phyloP scores from a whole-genome alignment of 2,797 vertebrate species.

The Myotis findleyi region DNA sequence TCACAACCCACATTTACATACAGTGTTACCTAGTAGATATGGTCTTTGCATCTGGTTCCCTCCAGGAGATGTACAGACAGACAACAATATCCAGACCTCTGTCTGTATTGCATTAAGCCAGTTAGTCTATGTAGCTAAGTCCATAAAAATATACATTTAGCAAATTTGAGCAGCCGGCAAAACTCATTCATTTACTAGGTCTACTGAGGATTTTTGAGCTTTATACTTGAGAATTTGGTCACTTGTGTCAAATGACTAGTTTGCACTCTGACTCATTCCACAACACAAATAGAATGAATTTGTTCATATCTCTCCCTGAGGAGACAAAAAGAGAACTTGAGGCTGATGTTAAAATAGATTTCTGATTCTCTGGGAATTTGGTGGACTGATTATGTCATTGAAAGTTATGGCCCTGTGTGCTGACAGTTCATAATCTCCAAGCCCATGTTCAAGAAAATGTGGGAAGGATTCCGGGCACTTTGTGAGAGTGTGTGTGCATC shows the following conservation, averaged over 20 bases:
- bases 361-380: conserved; percentile 33
- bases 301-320: not conserved
- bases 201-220: conserved; percentile 26
- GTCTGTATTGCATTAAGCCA: not conserved
- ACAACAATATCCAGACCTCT: not conserved
- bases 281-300: not conserved
- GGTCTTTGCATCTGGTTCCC: not conserved
- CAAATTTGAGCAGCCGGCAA: not conserved
- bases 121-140: not conserved
- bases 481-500: not conserved
- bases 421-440: not conserved
- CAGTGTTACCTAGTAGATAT: not conserved
- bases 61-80: not conserved
- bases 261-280: conserved; percentile 11
- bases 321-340: not conserved
- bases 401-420: not conserved
- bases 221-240: not conserved
- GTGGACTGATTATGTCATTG: not conserved
- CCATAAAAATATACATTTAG: not conserved
- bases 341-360: conserved; percentile 7
- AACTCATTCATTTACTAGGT: not conserved
- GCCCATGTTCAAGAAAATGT: not conserved
- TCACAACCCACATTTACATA: not conserved
- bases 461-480: not conserved
- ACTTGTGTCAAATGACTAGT: not conserved